A percentile compares a stretch with the other conserved stretches of the same genome.
Conservation (phyloP, 2,797 vertebrate genomes). For the Loris lydekkerianus region DNA sequence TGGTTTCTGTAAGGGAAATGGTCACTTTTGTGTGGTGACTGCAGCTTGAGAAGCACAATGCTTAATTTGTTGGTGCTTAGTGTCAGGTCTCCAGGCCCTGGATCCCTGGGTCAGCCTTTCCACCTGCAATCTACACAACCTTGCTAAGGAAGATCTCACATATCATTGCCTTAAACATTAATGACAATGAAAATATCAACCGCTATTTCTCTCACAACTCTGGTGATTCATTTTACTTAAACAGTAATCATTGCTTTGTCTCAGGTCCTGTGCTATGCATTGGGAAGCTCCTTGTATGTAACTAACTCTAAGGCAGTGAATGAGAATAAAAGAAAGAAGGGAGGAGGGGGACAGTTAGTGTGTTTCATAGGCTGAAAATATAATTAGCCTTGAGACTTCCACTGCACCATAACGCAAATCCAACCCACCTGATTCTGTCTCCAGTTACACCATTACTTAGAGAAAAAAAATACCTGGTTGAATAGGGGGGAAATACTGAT, state of each 20-base stretch:
- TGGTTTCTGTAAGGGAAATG: constrained; percentile 33
- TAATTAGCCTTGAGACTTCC: constrained; percentile 44
- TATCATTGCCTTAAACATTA: background rate
- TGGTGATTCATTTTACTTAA: background rate
- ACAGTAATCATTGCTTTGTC: background rate
- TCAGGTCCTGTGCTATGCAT: background rate
- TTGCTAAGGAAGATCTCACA: background rate
- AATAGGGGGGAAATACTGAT: background rate
- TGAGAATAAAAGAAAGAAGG: constrained; percentile 17
- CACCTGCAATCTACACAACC: background rate
- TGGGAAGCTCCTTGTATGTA: background rate
- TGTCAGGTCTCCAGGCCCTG: background rate
- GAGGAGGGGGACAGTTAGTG: background rate
- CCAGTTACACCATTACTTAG: constrained; percentile 31
- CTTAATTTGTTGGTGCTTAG: background rate
- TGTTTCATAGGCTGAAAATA: background rate
- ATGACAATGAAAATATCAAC: constrained; percentile 1
- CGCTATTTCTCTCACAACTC: constrained; percentile 27
- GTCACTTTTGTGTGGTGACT: background rate
- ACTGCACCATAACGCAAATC: constrained; percentile 24
- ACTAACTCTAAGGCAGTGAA: constrained; percentile 32
- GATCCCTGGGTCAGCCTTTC: background rate
- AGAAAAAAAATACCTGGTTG: constrained; percentile 1
- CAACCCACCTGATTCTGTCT: constrained; percentile 54
- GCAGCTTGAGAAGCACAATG: background rate